Evolutionary conservation across 1,140 invertebrate genomes (phyloP), one percentile per base, ranked within the genome.

Genomic region (Drosophila funebris): DNA sequence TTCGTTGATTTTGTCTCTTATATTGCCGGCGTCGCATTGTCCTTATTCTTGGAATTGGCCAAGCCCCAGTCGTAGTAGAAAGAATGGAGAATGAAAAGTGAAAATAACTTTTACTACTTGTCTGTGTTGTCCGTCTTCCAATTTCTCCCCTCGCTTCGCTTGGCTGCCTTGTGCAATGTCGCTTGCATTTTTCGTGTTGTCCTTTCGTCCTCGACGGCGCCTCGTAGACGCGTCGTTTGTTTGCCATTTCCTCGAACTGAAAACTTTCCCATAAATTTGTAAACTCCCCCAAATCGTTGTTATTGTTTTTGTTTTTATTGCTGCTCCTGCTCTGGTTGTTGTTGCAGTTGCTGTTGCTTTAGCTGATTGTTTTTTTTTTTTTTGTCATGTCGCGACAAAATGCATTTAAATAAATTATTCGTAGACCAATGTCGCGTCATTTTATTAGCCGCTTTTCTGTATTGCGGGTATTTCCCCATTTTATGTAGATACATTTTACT

Each of bases 331-430:
- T 64, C n/a, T n/a, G n/a, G 4, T 37, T 53, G 44, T 36, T 39
- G n/a, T 33, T 73, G 37, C 24, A 36, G 37, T 41, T 48, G 44
- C 37, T 60, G 43, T 41, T 41, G 39, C 14, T 53, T 39, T 60
- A 37, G 52, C 46, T 60, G 44, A 18, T 62, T 61, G 44, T 46
- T 61, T 20, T 36, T 76, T 39, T 78, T 76, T 33, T 53, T 76
- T 41, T 46, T 50, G 67, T 48, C 56, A n/a, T 75, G 90, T 90
- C 90, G 90, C 90, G 90, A 76, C 90, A 76, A 88, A 91, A 84
- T 81, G 85, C 90, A 90, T 91, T 87, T 91, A 90, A 91, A 91
- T 91, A 91, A 91, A 84, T 91, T 87, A 87, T 80, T 78, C 77
- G 66, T 73, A 84, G 84, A 89, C 84, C 88, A 72, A 69, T 88